Conservation (phyloP, 2,797 vertebrate genomes). For the Muscicapa striata region DNA sequence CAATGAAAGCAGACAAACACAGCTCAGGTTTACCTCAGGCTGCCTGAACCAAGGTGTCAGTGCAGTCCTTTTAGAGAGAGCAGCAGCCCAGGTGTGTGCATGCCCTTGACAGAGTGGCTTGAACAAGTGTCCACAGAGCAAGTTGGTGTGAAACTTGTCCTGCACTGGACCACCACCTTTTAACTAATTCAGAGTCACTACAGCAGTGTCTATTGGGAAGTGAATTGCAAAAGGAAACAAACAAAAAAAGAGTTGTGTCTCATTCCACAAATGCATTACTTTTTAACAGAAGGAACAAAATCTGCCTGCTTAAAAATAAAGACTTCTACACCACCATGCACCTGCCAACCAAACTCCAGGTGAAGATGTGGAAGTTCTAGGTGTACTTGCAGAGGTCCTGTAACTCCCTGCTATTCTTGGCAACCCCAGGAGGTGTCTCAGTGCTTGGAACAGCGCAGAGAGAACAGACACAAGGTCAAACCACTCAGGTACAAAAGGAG, state of each 20-base stretch:
- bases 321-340: neutral
- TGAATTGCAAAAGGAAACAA: neutral
- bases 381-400: neutral
- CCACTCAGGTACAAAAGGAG: neutral
- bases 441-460: fast-evolving
- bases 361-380: neutral
- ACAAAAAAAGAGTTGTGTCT: too few relatives aligned
- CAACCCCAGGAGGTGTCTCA: neutral
- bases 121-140: neutral
- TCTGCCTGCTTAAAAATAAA: neutral
- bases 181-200: neutral
- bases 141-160: neutral
- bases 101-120: neutral
- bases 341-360: neutral
- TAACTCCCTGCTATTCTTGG: neutral
- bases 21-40: neutral
- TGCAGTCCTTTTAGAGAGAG: neutral
- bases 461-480: neutral
- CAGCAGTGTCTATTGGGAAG: neutral
- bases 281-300: neutral
- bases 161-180: neutral
- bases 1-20: neutral
- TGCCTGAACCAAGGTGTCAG: neutral
- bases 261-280: neutral
- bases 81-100: neutral